These are phyloP conservation scores for Hemistola chrysoprasaria DNA, from an alignment of 2,888 invertebrate species.

Conservation along the genomic window DNA sequence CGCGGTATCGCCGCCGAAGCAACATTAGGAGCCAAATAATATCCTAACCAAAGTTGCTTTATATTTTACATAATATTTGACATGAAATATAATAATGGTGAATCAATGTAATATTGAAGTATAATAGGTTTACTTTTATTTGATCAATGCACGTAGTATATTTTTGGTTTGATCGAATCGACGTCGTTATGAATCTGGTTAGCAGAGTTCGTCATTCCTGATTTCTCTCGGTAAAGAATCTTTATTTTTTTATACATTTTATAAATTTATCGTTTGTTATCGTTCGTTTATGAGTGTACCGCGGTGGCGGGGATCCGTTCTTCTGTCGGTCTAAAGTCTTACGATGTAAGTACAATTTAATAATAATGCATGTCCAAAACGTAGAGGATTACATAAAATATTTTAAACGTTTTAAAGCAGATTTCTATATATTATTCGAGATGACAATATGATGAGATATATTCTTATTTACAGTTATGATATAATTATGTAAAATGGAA, in stretches of 20 bases:
- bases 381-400: conserved; percentile 68
- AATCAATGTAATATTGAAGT: conserved; percentile 22
- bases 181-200: conserved; percentile 40
- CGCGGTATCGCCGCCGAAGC: too few relatives aligned
- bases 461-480: conserved; percentile 74
- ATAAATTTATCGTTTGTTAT: conserved; percentile 38
- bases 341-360: conserved; percentile 3
- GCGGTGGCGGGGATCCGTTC: conserved; percentile 48
- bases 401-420: conserved; percentile 74
- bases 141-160: conserved; percentile 17
- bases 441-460: conserved; percentile 73
- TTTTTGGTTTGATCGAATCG: conserved; percentile 17
- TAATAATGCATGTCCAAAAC: conserved; percentile 71
- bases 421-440: conserved; percentile 75
- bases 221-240: conserved; percentile 72
- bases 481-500: conserved; percentile 41
- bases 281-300: conserved; percentile 48
- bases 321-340: conserved; percentile 64
- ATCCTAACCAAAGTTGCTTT: conserved; percentile 57
- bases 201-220: conserved; percentile 69
- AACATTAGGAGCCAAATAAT: conserved; percentile 37
- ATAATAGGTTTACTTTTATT: conserved; percentile 18
- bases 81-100: conserved; percentile 17
- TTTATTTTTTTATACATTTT: conserved; percentile 81
- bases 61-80: conserved; percentile 27